These are phyloP conservation scores for Cheirogaleus major DNA, from an alignment of 2,797 vertebrate genomes.

Conservation along the genomic window DNA sequence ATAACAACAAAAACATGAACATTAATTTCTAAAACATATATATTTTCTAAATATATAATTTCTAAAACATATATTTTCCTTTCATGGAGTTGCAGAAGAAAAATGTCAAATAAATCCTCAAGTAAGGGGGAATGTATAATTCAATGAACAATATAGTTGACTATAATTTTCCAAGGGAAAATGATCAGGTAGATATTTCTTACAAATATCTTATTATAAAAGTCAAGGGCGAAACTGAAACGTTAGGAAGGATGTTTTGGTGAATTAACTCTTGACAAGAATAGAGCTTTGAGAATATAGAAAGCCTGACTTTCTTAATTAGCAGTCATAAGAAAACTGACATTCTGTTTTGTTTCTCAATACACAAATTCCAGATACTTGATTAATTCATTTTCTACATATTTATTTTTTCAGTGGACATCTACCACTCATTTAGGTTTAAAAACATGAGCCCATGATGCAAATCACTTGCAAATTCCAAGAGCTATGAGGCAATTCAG, in stretches of 20 bases:
- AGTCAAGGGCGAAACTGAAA: not conserved
- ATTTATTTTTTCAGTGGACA: not conserved
- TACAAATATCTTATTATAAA: not conserved
- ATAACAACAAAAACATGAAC: not conserved
- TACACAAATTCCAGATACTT: not conserved
- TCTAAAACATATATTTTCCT: not conserved
- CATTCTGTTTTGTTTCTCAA: slow-evolving; percentile 7
- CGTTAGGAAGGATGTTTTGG: not conserved
- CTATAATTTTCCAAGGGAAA: slow-evolving; percentile 5
- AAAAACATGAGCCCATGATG: not conserved
- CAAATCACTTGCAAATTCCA: not conserved
- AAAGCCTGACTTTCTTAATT: not conserved
- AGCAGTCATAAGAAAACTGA: slow-evolving; percentile 33
- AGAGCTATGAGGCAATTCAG: not conserved
- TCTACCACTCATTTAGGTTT: not conserved
- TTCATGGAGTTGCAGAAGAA: not conserved
- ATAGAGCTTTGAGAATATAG: not conserved
- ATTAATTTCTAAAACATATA: not conserved
- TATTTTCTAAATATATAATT: too few relatives aligned
- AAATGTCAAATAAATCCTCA: not conserved
- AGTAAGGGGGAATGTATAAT: not conserved
- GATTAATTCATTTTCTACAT: not conserved
- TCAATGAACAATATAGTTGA: not conserved
- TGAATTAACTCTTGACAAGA: not conserved
- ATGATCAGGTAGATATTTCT: not conserved